Evolutionary conservation across 2,113 vertebrate genomes (phyloP).

Genomic region (Peucedramus taeniatus): DNA sequence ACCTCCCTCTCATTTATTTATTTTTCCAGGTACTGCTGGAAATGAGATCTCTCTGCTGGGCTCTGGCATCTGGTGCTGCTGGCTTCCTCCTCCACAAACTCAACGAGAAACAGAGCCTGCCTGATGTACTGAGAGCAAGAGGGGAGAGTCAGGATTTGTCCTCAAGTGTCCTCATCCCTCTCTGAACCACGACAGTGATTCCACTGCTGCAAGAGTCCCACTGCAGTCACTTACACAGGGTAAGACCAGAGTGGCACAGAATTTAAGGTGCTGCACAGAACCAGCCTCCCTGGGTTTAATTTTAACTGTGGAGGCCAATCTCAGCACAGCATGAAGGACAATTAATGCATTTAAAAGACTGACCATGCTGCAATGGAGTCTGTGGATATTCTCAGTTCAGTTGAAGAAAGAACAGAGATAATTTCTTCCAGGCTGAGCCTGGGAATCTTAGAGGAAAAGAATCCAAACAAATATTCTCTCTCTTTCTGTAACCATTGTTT

Average conservation of each 20-base stretch:
- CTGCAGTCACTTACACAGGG: accelerated
- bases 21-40: not conserved
- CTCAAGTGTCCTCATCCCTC: not conserved
- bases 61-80: not conserved
- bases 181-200: not conserved
- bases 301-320: not conserved
- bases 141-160: not conserved
- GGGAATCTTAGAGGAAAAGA: too few species aligned
- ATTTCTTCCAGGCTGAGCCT: too few species aligned
- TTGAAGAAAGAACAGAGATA: too few species aligned
- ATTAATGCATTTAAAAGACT: not conserved
- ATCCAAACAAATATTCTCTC: too few species aligned
- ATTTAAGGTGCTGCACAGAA: not conserved
- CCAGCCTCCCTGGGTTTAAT: not conserved
- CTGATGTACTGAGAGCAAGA: not conserved
- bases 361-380: accelerated
- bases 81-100: not conserved
- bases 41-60: not conserved
- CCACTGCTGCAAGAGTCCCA: not conserved
- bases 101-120: not conserved
- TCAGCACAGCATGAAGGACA: not conserved
- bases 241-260: not conserved
- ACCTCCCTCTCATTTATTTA: constrained; percentile 16
- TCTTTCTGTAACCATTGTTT: too few species aligned
- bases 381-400: too few species aligned